Conservation (phyloP, 1,140 invertebrate genomes). For the Drosophila arawakana region DNA sequence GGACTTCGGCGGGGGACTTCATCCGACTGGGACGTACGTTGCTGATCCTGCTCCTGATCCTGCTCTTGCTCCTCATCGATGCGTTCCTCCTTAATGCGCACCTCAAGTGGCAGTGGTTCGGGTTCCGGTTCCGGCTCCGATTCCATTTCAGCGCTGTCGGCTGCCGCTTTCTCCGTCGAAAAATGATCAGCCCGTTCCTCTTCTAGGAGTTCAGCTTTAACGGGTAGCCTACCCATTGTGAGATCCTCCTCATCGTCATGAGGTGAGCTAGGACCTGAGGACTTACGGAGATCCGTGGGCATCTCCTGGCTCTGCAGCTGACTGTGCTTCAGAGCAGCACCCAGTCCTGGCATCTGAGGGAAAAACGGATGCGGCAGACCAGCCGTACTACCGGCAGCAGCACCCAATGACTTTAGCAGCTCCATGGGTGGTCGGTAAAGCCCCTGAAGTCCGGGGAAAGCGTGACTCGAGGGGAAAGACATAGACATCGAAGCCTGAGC, state of each 20-base stretch:
- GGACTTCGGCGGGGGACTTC: constrained; percentile 10
- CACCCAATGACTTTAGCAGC: constrained; percentile 78
- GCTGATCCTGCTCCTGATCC: constrained; percentile 22
- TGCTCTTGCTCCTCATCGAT: constrained; percentile 50
- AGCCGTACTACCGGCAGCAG: constrained; percentile 43
- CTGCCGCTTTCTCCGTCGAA: constrained; percentile 1
- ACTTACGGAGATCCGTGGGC: constrained; percentile 92
- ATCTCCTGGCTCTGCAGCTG: constrained; percentile 89
- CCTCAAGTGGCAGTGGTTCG: constrained; percentile 56
- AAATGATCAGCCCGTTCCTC: constrained; percentile 41
- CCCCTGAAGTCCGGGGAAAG: constrained; percentile 86
- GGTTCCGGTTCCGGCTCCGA: constrained; percentile 54
- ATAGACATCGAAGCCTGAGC: constrained; percentile 54
- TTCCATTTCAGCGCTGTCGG: constrained; percentile 18
- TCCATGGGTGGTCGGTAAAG: constrained; percentile 87
- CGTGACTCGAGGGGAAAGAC: constrained; percentile 59
- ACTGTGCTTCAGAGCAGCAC: constrained; percentile 84
- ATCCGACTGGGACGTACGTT: not conserved
- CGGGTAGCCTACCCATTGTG: constrained; percentile 9
- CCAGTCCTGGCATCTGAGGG: constrained; percentile 84
- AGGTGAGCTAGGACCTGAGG: constrained; percentile 75
- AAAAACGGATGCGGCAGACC: constrained; percentile 75
- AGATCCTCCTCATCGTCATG: constrained; percentile 17
- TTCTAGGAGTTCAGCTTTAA: constrained; percentile 59
- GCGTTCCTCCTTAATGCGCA: constrained; percentile 76